These are phyloP conservation scores for Denticeps clupeoides DNA, from an alignment of 2,797 vertebrate genomes.

Conservation along the genomic window DNA sequence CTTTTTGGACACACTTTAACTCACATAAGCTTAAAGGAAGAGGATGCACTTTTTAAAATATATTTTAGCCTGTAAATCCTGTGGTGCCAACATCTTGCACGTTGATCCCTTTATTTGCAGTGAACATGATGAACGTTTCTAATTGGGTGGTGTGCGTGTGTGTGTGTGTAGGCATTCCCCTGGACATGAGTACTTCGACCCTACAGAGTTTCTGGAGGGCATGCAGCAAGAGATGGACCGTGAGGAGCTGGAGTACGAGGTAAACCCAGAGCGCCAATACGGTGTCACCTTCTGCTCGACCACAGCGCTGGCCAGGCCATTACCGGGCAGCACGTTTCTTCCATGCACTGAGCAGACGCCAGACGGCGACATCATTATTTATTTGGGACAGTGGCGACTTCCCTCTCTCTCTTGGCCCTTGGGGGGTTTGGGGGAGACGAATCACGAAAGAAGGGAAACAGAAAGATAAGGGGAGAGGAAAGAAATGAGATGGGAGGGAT, in stretches of 20 bases:
- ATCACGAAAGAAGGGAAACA: neutral
- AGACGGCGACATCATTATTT: slow-evolving; percentile 48
- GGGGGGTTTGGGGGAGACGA: no score
- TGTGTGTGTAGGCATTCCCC: slow-evolving; percentile 8
- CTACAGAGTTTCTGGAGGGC: slow-evolving; percentile 76
- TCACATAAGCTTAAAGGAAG: no score
- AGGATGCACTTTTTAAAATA: no score
- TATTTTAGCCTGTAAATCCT: no score
- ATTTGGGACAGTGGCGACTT: slow-evolving; percentile 44
- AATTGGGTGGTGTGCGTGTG: no score
- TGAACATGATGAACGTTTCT: no score
- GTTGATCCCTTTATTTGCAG: no score
- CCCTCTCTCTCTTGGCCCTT: slow-evolving; percentile 22
- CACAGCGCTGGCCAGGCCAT: slow-evolving; percentile 43
- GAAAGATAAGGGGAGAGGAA: neutral
- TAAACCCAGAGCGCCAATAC: no score
- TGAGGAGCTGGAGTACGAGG: slow-evolving; percentile 88
- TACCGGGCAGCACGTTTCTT: slow-evolving; percentile 46
- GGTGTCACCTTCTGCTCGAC: no score
- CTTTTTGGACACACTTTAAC: no score
- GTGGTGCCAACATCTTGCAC: no score
- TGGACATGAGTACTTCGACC: slow-evolving; percentile 66
- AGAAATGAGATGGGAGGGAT: slow-evolving; percentile 47
- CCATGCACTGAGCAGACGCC: slow-evolving; percentile 44
- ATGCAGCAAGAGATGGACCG: slow-evolving; percentile 80